Evolutionary conservation across 2,113 vertebrate species (phyloP), one percentile per base, ranked within the genome.

Genomic region (Myrmophylax atrothorax): DNA sequence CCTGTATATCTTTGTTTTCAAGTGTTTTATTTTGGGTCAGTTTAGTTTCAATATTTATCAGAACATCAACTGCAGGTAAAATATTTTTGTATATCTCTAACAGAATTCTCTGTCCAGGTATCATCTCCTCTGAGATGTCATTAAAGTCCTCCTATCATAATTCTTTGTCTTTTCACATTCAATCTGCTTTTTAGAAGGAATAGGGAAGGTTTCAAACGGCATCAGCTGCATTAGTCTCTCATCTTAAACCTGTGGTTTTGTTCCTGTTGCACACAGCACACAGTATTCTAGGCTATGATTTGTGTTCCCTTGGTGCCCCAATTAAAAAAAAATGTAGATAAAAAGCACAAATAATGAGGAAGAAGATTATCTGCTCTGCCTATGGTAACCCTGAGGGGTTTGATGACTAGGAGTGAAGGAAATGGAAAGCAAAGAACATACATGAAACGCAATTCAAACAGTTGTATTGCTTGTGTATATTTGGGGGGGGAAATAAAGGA

Each of bases 391-490:
- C 35, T 59, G 56, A 37, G 53, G 31, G 74, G 67, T 94, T 89
- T 77, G 75, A 77, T 80, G 93, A 53, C 58, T 38, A 50, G 3
- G 44, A 85, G 55, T 24, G 75, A 93, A 91, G 59, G n/a, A 80
- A 93, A 91, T 88, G 93, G 59, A 83, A 83, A 88, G 67, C 50
- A 95, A 91, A 93, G 63, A 95, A 26, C 4, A 55, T 42, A 91
- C 23, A 68, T 35, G 59, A 84, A 26, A 56, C 10, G 46, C 47
- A 76, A 46, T 83, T 86, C 59, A 77, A 90, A 78, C 38, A 91
- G 50, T 28, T 91, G 70, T 2, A 42, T 12, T 66, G 58, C 44
- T 78, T 42, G 82, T 59, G 62, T 22, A 40, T 26, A 78, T n/a
- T 75, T 38, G 25, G 49, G 25, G 25, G 49, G 5, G 18, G 37